Conservation (phyloP, 2,888 invertebrate genomes). For the Tachina grossa region DNA sequence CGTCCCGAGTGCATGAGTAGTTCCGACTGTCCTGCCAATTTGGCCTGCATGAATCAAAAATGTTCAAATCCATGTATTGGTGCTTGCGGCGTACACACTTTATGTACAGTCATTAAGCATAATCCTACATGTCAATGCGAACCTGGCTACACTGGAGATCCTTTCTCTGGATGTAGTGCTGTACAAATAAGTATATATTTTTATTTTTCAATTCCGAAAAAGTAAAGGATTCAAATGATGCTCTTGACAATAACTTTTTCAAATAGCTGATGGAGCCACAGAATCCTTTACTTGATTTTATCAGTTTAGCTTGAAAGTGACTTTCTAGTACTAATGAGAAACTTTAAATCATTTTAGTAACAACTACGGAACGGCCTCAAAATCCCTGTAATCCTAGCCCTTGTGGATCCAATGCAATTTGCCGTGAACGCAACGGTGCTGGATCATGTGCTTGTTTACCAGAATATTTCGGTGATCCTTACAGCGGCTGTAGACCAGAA, state of each 20-base stretch:
- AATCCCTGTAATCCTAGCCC: constrained; percentile 91
- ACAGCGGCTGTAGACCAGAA: constrained; percentile 91
- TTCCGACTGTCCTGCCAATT: constrained; percentile 89
- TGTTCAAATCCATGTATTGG: constrained; percentile 91
- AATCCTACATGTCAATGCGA: constrained; percentile 90
- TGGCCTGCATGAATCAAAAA: constrained; percentile 90
- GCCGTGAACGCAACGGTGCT: constrained; percentile 89
- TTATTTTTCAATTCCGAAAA: constrained; percentile 1
- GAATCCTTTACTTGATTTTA: constrained; percentile 50
- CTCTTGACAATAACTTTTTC: neutral
- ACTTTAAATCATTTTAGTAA: constrained; percentile 74
- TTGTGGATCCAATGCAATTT: constrained; percentile 91
- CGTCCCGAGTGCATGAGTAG: constrained; percentile 90
- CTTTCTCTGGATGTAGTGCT: constrained; percentile 87
- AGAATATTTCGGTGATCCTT: constrained; percentile 90
- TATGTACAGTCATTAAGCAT: constrained; percentile 90
- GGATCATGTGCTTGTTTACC: constrained; percentile 90
- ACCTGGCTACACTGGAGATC: constrained; percentile 90
- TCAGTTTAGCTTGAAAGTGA: neutral
- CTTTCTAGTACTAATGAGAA: neutral
- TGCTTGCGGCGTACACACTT: constrained; percentile 89
- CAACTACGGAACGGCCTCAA: constrained; percentile 84
- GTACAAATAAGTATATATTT: constrained; percentile 83
- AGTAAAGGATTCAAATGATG: constrained; percentile 28
- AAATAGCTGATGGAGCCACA: neutral